These are phyloP conservation scores for Xenentodon cancila DNA, from an alignment of 2,797 vertebrate species.

Conservation along the genomic window DNA sequence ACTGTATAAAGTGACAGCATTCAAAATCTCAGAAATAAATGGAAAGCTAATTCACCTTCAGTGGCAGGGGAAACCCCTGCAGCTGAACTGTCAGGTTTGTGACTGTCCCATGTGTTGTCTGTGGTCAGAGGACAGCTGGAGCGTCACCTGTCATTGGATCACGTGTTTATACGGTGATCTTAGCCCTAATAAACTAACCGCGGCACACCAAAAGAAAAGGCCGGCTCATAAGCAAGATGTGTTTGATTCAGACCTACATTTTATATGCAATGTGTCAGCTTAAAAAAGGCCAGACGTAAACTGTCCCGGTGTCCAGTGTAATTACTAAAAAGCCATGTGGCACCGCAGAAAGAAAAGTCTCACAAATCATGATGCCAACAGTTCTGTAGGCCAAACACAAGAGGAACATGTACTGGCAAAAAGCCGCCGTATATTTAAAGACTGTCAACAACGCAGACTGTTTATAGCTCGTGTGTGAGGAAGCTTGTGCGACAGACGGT, in stretches of 20 bases:
- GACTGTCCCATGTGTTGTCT: conserved; percentile 65
- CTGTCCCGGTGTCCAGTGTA: neutral
- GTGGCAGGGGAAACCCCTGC: conserved; percentile 27
- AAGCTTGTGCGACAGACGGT: neutral
- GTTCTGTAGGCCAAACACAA: conserved; percentile 8
- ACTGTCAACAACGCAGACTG: neutral
- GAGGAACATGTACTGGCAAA: conserved; percentile 5
- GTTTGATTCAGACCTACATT: neutral
- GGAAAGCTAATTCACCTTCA: too few relatives aligned
- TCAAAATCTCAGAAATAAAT: too few relatives aligned
- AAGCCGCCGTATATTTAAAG: neutral
- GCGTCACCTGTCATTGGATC: conserved; percentile 72
- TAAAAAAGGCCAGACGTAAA: neutral
- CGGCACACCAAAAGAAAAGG: neutral
- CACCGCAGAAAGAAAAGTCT: conserved; percentile 10
- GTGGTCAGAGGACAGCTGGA: conserved; percentile 71
- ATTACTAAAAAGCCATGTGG: neutral
- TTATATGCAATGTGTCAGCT: too few relatives aligned
- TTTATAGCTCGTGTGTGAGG: neutral
- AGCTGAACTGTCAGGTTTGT: conserved; percentile 38
- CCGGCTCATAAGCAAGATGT: neutral
- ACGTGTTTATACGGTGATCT: conserved; percentile 46
- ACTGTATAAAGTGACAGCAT: too few relatives aligned
- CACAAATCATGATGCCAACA: conserved; percentile 18
- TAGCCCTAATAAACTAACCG: neutral